phyloP scores from a whole-genome alignment of 2,797 vertebrate species.

The Masticophis lateralis region DNA sequence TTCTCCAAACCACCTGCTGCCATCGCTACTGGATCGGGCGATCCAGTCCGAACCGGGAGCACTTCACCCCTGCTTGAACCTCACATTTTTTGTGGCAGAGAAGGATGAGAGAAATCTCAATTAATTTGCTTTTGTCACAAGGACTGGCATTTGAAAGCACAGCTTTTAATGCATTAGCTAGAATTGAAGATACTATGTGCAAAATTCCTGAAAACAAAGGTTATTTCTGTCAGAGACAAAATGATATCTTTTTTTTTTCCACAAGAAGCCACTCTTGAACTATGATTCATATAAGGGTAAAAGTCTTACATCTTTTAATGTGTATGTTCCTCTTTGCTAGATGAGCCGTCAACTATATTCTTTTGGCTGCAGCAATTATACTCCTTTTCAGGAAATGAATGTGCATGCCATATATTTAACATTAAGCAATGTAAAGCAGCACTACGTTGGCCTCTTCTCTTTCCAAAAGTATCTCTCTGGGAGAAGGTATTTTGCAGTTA shows the following conservation, averaged over 20 bases:
- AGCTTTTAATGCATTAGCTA: constrained; percentile 38
- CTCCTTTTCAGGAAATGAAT: constrained; percentile 61
- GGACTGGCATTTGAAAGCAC: constrained; percentile 42
- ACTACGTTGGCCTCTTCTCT: background rate
- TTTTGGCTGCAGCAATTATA: constrained; percentile 59
- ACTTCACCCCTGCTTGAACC: constrained; percentile 24
- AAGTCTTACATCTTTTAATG: constrained; percentile 65
- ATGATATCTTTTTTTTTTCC: constrained; percentile 42
- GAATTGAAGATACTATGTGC: constrained; percentile 29
- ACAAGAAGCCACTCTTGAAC: constrained; percentile 60
- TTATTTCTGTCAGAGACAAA: constrained; percentile 62
- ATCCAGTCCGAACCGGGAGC: too few relatives aligned
- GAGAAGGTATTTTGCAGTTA: background rate
- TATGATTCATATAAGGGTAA: constrained; percentile 62
- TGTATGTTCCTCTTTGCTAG: constrained; percentile 59
- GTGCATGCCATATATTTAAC: constrained; percentile 61
- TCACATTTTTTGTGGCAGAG: constrained; percentile 33
- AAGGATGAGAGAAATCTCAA: constrained; percentile 26
- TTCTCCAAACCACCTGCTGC: too few relatives aligned
- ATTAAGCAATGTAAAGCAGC: background rate
- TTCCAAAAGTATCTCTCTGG: background rate
- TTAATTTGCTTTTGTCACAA: constrained; percentile 43
- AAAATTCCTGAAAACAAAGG: constrained; percentile 22
- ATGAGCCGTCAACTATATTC: constrained; percentile 60
- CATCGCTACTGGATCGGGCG: too few relatives aligned